Base-by-base conservation (phyloP, 2,888 invertebrate genomes). In the Melanophora roralis region DNA sequence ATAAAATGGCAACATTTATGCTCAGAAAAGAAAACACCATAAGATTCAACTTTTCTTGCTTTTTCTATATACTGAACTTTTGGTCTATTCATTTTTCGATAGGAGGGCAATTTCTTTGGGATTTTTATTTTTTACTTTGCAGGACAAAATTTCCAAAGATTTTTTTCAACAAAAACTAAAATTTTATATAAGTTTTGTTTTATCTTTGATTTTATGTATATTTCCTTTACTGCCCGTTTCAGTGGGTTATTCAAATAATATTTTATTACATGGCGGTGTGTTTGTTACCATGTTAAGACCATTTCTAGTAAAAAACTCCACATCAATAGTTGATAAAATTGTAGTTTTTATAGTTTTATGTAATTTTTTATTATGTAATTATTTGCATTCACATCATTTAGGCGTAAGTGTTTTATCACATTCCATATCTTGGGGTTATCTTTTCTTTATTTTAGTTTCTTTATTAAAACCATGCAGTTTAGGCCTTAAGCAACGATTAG, bases 221-320 rank as follows among this genome's bases (percentile, higher is more conserved):
- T 98, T 97, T 89, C 97, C 97, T 2, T 90, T 95, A 76, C 90
- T 97, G 94, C 97, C 65, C 92, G 95, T 45, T 0, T 84, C 86
- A 0, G 86, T 88, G 5, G 87, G 87, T 1, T 86, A 88, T 60
- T 84, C 85, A 34, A 88, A 88, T 74, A 62, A 47, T 8, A 53
- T 83, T 5, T 72, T 89, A 1, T 71, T 89, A 11, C 75, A 86
- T n/a, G 65, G 83, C 12, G 86, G 87, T 12, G 82, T 85, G 12
- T 7, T 85, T 4, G 34, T 86, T 1, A 84, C 85, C 0, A 1
- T 80, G 0, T 1, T 78, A 3, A 83, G 86, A 8, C 74, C 84
- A 0, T 71, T 85, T 36, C 16, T 86, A 7, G 79, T 83, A 2
- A 82, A 83, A 21, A 82, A 82, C 1, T 69, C 74, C 32, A 36